A percentile compares a stretch with the other conserved stretches of the same genome.
These are phyloP conservation scores for Ia io DNA, from an alignment of 2,113 vertebrate species.

Conservation along the genomic window DNA sequence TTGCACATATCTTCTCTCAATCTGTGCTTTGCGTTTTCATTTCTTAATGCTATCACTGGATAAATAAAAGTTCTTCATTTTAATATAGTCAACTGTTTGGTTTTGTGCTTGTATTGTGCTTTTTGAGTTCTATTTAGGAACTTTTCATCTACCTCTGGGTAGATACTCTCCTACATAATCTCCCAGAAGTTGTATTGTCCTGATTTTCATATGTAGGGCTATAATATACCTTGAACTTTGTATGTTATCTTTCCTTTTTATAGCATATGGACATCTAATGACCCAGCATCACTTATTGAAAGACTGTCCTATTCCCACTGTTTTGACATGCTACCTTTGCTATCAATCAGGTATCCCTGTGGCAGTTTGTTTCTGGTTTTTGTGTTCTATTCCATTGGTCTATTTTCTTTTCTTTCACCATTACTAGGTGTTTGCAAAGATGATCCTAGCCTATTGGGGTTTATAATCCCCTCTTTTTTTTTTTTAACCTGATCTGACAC, in stretches of 20 bases:
- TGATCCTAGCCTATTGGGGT: not conserved
- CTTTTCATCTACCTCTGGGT: not conserved
- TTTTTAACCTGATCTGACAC: not conserved
- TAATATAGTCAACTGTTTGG: not conserved
- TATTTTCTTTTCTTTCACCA: not conserved
- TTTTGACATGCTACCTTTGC: not conserved
- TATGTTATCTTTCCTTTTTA: slow-evolving; percentile 3
- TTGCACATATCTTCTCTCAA: not conserved
- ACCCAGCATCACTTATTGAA: not conserved
- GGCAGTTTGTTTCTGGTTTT: not conserved
- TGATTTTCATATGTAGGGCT: not conserved
- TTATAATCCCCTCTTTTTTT: not conserved
- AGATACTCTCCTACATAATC: not conserved
- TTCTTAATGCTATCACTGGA: not conserved
- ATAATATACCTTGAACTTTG: not conserved
- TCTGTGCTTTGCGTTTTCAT: not conserved
- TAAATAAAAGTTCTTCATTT: slow-evolving; percentile 8
- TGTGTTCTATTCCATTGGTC: not conserved
- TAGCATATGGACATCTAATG: not conserved
- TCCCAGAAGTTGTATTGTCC: not conserved
- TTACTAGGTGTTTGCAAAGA: not conserved
- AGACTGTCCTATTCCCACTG: not conserved
- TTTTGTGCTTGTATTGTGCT: not conserved
- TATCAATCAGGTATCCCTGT: not conserved
- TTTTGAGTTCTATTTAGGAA: not conserved